Evolutionary conservation across 2,797 vertebrate species (phyloP).

Genomic region (Acipenser oxyrinchus): DNA sequence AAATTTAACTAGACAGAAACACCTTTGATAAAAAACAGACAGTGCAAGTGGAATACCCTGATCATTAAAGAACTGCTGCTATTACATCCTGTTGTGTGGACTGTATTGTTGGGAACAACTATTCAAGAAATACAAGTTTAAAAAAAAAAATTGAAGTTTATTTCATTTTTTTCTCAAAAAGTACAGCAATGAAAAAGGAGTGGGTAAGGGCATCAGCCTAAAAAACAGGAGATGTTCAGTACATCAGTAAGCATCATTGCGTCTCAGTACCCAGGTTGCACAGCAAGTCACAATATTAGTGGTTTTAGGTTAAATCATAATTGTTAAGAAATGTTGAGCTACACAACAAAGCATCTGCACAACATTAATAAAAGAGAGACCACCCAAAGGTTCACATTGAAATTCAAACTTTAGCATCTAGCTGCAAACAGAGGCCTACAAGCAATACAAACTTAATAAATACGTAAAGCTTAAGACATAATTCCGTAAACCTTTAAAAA

Average conservation of each 20-base stretch:
- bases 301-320: constrained; percentile 54
- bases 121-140: background rate
- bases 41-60: too few species aligned
- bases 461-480: too few species aligned
- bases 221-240: constrained; percentile 37
- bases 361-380: constrained; percentile 29
- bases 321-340: constrained; percentile 29
- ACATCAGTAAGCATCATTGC: constrained; percentile 71
- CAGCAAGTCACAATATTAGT: constrained; percentile 72
- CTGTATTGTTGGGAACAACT: too few species aligned
- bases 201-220: constrained; percentile 65
- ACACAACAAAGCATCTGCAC: constrained; percentile 37
- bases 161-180: constrained; percentile 57
- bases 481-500: too few species aligned
- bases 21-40: too few species aligned
- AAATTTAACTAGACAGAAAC: too few species aligned
- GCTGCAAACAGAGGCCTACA: background rate
- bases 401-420: constrained; percentile 4
- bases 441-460: background rate
- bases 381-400: constrained; percentile 5
- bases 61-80: too few species aligned
- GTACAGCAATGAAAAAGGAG: constrained; percentile 70
- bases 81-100: too few species aligned
- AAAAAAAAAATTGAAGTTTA: constrained; percentile 28
- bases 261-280: constrained; percentile 61